These are phyloP conservation scores for Hyalella azteca DNA, from an alignment of 2,888 invertebrate species.

Conservation along the genomic window DNA sequence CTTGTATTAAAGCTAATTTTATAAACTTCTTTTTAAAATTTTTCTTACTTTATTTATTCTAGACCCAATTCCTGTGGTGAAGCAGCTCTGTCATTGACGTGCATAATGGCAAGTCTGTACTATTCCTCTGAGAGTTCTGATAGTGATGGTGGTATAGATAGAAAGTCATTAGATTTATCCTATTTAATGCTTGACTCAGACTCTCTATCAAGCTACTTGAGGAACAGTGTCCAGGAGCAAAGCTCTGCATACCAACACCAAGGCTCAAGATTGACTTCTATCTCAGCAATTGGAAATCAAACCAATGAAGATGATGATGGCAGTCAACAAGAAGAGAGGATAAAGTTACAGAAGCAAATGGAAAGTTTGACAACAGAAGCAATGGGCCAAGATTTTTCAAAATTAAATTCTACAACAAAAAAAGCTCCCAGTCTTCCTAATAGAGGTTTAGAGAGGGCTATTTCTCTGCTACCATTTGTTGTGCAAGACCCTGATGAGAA, in stretches of 20 bases:
- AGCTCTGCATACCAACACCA: neutral
- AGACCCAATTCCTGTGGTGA: no score
- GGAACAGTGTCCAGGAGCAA: slow-evolving; percentile 54
- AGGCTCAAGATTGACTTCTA: neutral
- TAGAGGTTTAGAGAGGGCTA: neutral
- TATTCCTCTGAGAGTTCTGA: slow-evolving; percentile 56
- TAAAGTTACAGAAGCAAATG: neutral
- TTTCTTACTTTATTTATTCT: no score
- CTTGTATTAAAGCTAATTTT: no score
- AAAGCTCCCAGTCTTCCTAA: neutral
- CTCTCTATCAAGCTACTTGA: slow-evolving; percentile 46
- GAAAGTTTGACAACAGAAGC: slow-evolving; percentile 24
- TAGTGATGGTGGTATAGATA: slow-evolving; percentile 41
- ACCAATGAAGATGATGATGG: neutral
- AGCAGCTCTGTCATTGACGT: no score
- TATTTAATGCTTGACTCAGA: slow-evolving; percentile 55
- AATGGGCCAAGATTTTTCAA: slow-evolving; percentile 7
- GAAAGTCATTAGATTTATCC: slow-evolving; percentile 49
- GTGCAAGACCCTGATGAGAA: neutral
- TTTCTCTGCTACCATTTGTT: neutral
- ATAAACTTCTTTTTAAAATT: no score
- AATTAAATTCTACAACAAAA: neutral
- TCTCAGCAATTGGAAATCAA: neutral
- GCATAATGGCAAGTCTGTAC: slow-evolving; percentile 46
- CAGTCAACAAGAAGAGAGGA: neutral